Conservation (phyloP, 2,797 vertebrate genomes). For the Cryptoprocta ferox region DNA sequence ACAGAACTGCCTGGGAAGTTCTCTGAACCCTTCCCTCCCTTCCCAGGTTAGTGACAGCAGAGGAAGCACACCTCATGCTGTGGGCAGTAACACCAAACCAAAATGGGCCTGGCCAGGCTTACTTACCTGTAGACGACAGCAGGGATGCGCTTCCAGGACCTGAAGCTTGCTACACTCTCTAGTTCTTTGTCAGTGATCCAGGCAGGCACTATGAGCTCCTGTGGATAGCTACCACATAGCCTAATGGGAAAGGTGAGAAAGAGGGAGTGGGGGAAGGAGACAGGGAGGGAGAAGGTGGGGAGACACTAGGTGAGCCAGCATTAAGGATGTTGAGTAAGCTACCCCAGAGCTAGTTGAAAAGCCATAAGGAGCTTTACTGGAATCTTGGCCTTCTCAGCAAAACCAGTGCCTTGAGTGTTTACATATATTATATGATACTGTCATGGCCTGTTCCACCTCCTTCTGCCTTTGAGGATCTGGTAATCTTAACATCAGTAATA, state of each 20-base stretch:
- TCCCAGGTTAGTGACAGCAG: background rate
- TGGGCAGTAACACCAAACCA: background rate
- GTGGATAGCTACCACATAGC: conserved; percentile 97
- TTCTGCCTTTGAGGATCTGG: conserved; percentile 1
- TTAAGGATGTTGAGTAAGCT: background rate
- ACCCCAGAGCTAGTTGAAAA: background rate
- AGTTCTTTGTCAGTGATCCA: conserved; percentile 99
- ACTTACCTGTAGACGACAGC: conserved; percentile 96
- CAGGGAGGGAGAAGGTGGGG: background rate
- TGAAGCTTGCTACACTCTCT: conserved; percentile 96
- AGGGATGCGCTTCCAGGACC: conserved; percentile 98
- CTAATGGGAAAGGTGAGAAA: conserved; percentile 83
- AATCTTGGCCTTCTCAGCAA: background rate
- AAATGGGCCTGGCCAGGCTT: background rate
- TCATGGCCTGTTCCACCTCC: background rate
- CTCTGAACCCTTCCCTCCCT: background rate
- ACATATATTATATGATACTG: background rate
- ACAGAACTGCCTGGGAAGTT: background rate
- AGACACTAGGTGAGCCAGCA: background rate
- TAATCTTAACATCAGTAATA: background rate
- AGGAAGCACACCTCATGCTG: background rate
- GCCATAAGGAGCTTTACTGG: background rate
- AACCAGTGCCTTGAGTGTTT: background rate
- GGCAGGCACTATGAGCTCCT: conserved; percentile 97
- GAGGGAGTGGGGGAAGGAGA: background rate